These are phyloP conservation scores for Lycophotia porphyrea DNA, from an alignment of 2,888 invertebrate genomes.

Conservation along the genomic window DNA sequence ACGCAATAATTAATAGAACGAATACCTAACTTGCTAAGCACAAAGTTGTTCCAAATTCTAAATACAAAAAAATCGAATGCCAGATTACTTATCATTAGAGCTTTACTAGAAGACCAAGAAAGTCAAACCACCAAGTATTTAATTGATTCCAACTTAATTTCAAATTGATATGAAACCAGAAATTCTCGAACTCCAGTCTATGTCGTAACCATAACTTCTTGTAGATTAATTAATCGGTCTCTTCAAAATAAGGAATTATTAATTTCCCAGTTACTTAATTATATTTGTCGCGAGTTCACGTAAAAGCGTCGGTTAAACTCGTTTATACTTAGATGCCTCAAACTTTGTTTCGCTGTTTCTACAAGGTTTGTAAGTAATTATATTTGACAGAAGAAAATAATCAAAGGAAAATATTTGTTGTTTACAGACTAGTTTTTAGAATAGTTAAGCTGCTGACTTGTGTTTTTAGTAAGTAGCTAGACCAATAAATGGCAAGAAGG, in stretches of 20 bases:
- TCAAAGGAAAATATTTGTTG: slow-evolving; percentile 41
- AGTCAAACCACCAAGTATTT: slow-evolving; percentile 19
- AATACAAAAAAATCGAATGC: background rate
- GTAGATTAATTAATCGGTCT: slow-evolving; percentile 63
- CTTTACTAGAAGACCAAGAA: slow-evolving; percentile 2
- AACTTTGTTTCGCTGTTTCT: slow-evolving; percentile 60
- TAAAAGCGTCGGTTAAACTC: slow-evolving; percentile 63
- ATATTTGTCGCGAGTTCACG: slow-evolving; percentile 65
- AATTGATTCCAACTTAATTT: slow-evolving; percentile 47
- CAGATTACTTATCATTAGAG: background rate
- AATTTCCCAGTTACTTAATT: slow-evolving; percentile 66
- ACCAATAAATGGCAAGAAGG: slow-evolving; percentile 1
- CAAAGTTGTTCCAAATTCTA: background rate
- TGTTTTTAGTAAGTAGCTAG: background rate
- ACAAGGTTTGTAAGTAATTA: slow-evolving; percentile 62
- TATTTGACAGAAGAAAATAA: slow-evolving; percentile 51
- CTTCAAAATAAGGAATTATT: slow-evolving; percentile 56
- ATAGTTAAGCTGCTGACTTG: background rate
- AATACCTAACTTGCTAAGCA: background rate
- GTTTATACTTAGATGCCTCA: slow-evolving; percentile 51
- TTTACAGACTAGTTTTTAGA: slow-evolving; percentile 28
- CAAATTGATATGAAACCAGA: slow-evolving; percentile 26
- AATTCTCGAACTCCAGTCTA: slow-evolving; percentile 25
- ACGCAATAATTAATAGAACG: too few relatives aligned
- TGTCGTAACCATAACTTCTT: slow-evolving; percentile 59